phyloP scores from a whole-genome alignment of 1,140 invertebrate genomes.

The Carposina sasakii region DNA sequence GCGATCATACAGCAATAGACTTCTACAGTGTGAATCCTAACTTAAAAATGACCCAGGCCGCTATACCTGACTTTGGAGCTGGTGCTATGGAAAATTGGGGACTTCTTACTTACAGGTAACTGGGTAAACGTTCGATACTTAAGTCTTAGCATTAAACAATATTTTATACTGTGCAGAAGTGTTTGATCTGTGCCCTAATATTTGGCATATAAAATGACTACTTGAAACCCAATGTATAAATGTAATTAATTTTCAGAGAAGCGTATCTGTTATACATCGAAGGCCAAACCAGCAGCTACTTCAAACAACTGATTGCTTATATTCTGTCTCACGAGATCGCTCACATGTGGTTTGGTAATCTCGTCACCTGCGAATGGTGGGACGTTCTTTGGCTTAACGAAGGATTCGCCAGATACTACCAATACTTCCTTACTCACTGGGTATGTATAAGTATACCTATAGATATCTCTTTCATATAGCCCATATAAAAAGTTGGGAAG shows the following conservation, averaged over 20 bases:
- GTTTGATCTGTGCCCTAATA: background rate
- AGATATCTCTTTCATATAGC: no score
- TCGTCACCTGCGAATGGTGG: conserved; percentile 81
- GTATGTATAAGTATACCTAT: conserved; percentile 29
- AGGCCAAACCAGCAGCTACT: conserved; percentile 57
- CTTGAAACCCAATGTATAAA: background rate
- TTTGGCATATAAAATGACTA: background rate
- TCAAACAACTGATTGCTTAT: conserved; percentile 71
- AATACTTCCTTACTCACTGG: conserved; percentile 75
- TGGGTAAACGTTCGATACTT: background rate
- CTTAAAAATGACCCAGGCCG: conserved; percentile 81
- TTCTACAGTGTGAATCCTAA: conserved; percentile 62
- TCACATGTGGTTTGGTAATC: conserved; percentile 81
- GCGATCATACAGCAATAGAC: conserved; percentile 54
- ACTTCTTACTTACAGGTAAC: conserved; percentile 55
- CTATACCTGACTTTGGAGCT: conserved; percentile 85
- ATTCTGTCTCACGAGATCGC: conserved; percentile 78
- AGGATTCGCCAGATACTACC: conserved; percentile 79
- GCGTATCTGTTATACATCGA: conserved; percentile 73
- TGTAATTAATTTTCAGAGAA: conserved; percentile 66
- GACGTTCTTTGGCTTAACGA: conserved; percentile 80
- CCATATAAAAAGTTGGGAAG: no score
- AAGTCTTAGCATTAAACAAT: no score
- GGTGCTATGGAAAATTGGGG: conserved; percentile 75
- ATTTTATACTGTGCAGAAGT: no score